These are phyloP conservation scores for Corydoras sp. DNA, from an alignment of 2,113 vertebrate species.

Conservation along the genomic window DNA sequence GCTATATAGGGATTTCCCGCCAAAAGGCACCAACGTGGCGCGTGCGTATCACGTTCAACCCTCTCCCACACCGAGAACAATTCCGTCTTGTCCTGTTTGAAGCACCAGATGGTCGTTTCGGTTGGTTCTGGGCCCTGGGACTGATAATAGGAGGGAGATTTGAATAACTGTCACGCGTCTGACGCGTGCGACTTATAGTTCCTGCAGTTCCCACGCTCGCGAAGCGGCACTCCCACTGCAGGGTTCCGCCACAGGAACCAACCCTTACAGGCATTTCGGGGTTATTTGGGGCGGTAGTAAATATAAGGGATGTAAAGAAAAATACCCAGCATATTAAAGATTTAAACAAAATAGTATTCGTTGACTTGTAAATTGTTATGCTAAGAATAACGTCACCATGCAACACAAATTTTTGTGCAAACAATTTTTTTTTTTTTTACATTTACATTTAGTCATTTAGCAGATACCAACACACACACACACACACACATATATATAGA, in stretches of 20 bases:
- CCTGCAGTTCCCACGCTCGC: slow-evolving; percentile 43
- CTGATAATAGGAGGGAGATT: slow-evolving; percentile 58
- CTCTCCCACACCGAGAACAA: neutral
- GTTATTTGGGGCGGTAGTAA: neutral
- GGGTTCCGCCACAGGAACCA: neutral
- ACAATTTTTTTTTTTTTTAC: no score
- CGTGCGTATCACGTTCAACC: neutral
- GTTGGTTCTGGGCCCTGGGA: slow-evolving; percentile 45
- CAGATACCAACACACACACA: no score
- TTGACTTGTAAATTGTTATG: no score
- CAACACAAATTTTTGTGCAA: no score
- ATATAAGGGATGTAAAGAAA: slow-evolving; percentile 18
- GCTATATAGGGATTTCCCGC: neutral
- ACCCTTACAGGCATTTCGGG: neutral
- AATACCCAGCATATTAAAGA: neutral
- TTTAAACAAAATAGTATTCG: neutral
- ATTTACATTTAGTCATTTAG: no score
- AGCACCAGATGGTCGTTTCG: slow-evolving; percentile 60
- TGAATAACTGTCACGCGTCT: slow-evolving; percentile 74
- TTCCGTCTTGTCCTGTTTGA: slow-evolving; percentile 43
- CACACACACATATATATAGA: no score
- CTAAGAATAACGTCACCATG: no score
- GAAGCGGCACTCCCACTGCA: neutral
- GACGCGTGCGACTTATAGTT: slow-evolving; percentile 66
- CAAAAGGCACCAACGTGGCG: neutral